Evolutionary conservation across 2,113 vertebrate genomes (phyloP).

Genomic region (Atrichornis clamosus): DNA sequence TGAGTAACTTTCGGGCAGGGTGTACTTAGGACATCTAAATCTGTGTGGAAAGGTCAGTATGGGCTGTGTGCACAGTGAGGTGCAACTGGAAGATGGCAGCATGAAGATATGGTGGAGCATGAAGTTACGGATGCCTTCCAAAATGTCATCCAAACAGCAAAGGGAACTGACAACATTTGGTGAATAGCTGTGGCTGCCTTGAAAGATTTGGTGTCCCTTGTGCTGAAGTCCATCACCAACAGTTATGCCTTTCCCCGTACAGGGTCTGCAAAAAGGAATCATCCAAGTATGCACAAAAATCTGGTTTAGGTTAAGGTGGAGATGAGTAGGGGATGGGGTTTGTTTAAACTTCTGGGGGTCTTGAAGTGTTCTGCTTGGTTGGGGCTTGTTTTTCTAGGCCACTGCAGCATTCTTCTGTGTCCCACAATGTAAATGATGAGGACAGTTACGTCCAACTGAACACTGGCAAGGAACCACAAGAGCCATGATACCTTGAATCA

Average conservation of each 20-base stretch:
- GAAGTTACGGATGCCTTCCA: neutral
- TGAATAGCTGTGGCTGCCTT: neutral
- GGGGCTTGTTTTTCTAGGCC: neutral
- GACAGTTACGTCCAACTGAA: neutral
- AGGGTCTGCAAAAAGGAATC: neutral
- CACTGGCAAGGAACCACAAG: neutral
- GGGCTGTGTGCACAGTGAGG: neutral
- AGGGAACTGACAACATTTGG: neutral
- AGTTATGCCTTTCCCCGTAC: rapidly evolving
- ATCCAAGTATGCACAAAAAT: neutral
- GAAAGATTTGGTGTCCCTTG: neutral
- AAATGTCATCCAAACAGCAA: neutral
- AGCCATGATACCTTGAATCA: neutral
- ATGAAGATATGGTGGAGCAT: neutral
- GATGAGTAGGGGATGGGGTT: neutral
- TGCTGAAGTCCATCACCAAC: neutral
- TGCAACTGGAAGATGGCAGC: neutral
- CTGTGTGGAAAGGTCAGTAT: neutral
- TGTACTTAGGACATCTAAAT: neutral
- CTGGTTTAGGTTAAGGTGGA: neutral
- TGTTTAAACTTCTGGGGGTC: neutral
- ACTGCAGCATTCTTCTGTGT: neutral
- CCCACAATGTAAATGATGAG: neutral
- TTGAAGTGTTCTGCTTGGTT: neutral
- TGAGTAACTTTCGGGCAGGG: neutral